phyloP scores from a whole-genome alignment of 2,113 vertebrate genomes.

The Mixornis gularis region DNA sequence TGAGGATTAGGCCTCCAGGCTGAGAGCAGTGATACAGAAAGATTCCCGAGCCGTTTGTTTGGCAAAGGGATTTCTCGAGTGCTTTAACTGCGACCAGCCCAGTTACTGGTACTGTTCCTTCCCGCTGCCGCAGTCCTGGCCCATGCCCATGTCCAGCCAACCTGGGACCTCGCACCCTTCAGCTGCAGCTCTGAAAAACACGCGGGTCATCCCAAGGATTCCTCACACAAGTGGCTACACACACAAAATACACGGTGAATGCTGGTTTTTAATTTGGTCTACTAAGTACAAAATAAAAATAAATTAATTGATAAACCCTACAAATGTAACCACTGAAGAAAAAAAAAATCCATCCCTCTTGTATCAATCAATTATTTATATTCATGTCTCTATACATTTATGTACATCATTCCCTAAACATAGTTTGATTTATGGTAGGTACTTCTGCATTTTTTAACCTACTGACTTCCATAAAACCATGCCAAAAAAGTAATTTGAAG shows the following conservation, averaged over 20 bases:
- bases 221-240: not conserved
- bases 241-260: not conserved
- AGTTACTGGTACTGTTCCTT: accelerated
- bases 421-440: not conserved
- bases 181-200: not conserved
- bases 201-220: accelerated
- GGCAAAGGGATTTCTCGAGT: not conserved
- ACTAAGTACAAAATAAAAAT: not conserved
- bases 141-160: accelerated
- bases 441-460: not conserved
- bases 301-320: not conserved
- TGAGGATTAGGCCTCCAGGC: not conserved
- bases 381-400: not conserved
- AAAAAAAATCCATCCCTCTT: not conserved
- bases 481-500: not conserved
- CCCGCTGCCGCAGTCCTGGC: not conserved
- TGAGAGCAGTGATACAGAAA: not conserved
- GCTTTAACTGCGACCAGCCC: not conserved
- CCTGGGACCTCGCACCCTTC: not conserved
- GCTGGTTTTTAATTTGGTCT: not conserved
- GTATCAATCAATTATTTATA: not conserved
- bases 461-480: not conserved
- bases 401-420: not conserved
- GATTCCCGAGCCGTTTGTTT: not conserved
- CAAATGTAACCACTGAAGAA: not conserved